Evolutionary conservation across 53 echinoderm and acorn worm genomes (phyloP).

Genomic region (Patiria pectinifera): DNA sequence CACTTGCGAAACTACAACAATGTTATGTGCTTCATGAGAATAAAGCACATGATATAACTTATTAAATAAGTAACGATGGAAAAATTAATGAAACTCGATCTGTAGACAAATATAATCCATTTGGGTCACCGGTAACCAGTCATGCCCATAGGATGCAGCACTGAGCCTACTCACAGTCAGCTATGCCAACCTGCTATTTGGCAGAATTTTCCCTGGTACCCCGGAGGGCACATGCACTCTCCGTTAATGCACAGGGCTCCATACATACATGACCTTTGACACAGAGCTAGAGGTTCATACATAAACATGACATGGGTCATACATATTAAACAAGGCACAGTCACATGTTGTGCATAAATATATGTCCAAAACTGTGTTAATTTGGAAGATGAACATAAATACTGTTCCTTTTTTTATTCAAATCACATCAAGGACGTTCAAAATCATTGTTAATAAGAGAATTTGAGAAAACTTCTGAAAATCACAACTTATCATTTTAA

Average conservation of each 20-base stretch:
- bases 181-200: constrained; percentile 50
- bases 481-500: too few relatives aligned
- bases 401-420: too few relatives aligned
- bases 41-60: too few relatives aligned
- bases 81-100: too few relatives aligned
- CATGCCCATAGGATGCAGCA: constrained; percentile 12
- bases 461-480: too few relatives aligned
- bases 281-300: constrained; percentile 28
- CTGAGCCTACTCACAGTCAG: constrained; percentile 20
- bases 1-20: too few relatives aligned
- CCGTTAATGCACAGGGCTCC: constrained; percentile 63
- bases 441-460: too few relatives aligned
- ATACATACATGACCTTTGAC: constrained; percentile 54
- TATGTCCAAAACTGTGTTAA: not conserved
- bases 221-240: constrained; percentile 58
- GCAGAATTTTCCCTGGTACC: constrained; percentile 55
- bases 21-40: too few relatives aligned
- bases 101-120: not conserved
- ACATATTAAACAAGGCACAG: not conserved
- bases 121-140: not conserved
- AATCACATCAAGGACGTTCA: too few relatives aligned
- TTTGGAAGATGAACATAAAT: not conserved
- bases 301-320: constrained; percentile 37
- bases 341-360: not conserved
- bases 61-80: too few relatives aligned